phyloP scores from a whole-genome alignment of 2,888 invertebrate species.

The Stenurella melanura region DNA sequence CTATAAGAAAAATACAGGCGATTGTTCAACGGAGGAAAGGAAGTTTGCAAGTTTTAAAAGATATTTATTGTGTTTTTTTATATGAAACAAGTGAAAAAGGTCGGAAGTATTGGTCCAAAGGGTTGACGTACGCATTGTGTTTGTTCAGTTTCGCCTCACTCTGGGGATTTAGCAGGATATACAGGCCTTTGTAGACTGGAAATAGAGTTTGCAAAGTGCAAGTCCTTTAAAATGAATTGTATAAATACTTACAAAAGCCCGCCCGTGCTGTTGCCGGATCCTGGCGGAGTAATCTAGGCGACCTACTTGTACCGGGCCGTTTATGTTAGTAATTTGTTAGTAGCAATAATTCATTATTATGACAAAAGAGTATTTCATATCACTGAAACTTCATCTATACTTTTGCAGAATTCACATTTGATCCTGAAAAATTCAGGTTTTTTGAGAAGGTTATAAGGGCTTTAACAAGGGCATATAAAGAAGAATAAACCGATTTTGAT shows the following conservation, averaged over 20 bases:
- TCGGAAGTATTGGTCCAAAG: slow-evolving; percentile 46
- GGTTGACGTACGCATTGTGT: slow-evolving; percentile 48
- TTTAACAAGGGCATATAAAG: too few species aligned
- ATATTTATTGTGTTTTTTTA: slow-evolving; percentile 41
- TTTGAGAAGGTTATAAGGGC: too few species aligned
- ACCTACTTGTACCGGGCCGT: neutral
- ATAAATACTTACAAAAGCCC: slow-evolving; percentile 23
- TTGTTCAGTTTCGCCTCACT: slow-evolving; percentile 37
- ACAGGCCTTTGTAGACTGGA: slow-evolving; percentile 23
- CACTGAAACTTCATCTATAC: too few species aligned
- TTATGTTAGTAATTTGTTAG: neutral
- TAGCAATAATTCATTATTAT: too few species aligned
- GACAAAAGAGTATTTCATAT: too few species aligned
- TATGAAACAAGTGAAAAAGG: slow-evolving; percentile 44
- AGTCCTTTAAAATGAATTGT: slow-evolving; percentile 11
- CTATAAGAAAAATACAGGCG: neutral
- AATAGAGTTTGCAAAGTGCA: slow-evolving; percentile 32
- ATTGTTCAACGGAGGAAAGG: slow-evolving; percentile 39
- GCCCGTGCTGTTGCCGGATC: neutral
- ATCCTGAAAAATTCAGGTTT: too few species aligned
- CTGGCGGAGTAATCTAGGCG: neutral
- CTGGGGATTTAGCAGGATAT: slow-evolving; percentile 10
- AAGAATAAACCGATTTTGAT: too few species aligned
- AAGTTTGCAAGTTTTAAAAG: slow-evolving; percentile 43
- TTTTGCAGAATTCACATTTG: too few species aligned